Evolutionary conservation across 2,113 vertebrate species (phyloP).

Genomic region (Blennius ocellaris): DNA sequence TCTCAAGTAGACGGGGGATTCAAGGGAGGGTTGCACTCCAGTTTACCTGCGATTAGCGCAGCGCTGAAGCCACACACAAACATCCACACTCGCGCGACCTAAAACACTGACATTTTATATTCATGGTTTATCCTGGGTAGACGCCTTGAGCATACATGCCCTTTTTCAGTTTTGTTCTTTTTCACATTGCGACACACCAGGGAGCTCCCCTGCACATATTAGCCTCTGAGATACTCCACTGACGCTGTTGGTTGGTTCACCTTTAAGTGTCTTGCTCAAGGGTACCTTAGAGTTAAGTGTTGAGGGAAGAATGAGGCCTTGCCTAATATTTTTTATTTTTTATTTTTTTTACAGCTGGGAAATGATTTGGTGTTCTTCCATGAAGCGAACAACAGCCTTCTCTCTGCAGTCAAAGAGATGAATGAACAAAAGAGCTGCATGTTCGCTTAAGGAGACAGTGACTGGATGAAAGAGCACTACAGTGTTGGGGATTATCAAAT

Average conservation of each 20-base stretch:
- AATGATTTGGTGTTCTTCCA: slow-evolving; percentile 12
- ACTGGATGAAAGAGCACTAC: background rate
- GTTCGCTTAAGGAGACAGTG: slow-evolving; percentile 14
- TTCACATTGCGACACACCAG: slow-evolving; percentile 38
- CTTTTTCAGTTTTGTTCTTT: slow-evolving; percentile 51
- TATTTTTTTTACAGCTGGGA: slow-evolving; percentile 16
- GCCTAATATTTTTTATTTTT: no score
- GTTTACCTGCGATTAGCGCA: slow-evolving; percentile 39
- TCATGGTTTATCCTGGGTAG: slow-evolving; percentile 61
- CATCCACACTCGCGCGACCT: slow-evolving; percentile 37
- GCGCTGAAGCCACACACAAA: slow-evolving; percentile 6
- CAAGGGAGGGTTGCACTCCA: background rate
- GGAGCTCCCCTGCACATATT: slow-evolving; percentile 44
- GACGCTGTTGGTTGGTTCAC: slow-evolving; percentile 2
- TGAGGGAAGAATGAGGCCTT: background rate
- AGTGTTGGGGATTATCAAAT: background rate
- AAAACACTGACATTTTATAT: slow-evolving; percentile 72
- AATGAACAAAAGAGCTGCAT: slow-evolving; percentile 1
- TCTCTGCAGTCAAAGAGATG: slow-evolving; percentile 1
- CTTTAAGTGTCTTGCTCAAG: slow-evolving; percentile 54
- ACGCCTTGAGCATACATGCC: slow-evolving; percentile 70
- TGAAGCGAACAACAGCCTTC: background rate
- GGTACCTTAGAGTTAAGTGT: slow-evolving; percentile 8
- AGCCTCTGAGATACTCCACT: slow-evolving; percentile 31
- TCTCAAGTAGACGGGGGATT: slow-evolving; percentile 9